Evolutionary conservation across 2,113 vertebrate species (phyloP), one percentile per base, ranked within the genome.

Genomic region (Holacanthus passer): DNA sequence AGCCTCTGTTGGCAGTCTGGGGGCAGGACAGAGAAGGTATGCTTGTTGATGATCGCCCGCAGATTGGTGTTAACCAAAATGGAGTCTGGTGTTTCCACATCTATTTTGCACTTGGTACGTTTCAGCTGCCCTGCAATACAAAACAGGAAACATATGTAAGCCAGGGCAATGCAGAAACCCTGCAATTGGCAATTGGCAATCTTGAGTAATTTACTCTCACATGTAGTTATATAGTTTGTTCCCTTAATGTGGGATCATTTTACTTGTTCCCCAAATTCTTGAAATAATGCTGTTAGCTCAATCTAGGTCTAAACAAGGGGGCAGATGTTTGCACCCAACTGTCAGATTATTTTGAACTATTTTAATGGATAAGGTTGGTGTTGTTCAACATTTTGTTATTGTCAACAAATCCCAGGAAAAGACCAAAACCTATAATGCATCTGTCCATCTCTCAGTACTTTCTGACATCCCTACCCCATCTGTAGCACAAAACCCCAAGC

Each of bases 51-150:
- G 81, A 99, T 95, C 0, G 98, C 98, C 67, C 98, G 93, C 70
- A 99, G 94, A 93, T 99, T 99, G 39, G 98, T 99, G 94, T 99
- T 99, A 66, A 99, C 98, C 63, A 99, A 93, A 92, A 99, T 99
- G 68, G 98, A 99, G 90, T 99, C 98, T 0, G 98, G 98, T 0
- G 98, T 99, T 91, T 99, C 98, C 84, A 99, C 98, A 7, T 99
- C 98, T 29, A 99, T 99, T 72, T 98, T 97, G 70, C 96, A 97
- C 88, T 95, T 97, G 0, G 96, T 94, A 6, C 97, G 95, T 94
- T 97, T 98, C 91, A 99, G 95, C 76, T 99, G 98, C 65, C 97
- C 98, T 99, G 94, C 3, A 76, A 86, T 3, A 56, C 87, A 29
- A 73, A 32, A 55, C 47, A 27, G n/a, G 2, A 65, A 27, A 39